Evolutionary conservation across 2,888 invertebrate genomes (phyloP).

Genomic region (Drosophila sordidapex): DNA sequence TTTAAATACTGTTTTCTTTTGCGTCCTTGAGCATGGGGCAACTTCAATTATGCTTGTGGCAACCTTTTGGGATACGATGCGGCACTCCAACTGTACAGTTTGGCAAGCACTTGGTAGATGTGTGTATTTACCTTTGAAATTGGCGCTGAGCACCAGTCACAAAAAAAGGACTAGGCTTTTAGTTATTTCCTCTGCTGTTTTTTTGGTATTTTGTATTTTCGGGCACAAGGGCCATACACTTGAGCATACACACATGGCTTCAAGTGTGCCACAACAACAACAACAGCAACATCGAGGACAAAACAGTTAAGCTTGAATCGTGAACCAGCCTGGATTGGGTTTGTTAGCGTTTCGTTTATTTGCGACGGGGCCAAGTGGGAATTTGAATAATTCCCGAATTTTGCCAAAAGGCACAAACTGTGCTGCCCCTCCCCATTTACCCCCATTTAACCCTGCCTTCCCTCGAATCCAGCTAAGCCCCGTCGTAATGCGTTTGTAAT

Average conservation of each 20-base stretch:
- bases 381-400: conserved; percentile 72
- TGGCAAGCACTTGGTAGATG: conserved; percentile 60
- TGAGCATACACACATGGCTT: conserved; percentile 65
- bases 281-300: conserved; percentile 7
- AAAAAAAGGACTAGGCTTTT: conserved; percentile 62
- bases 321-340: conserved; percentile 23
- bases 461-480: background rate
- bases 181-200: conserved; percentile 30
- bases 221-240: conserved; percentile 68
- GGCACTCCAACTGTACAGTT: conserved; percentile 65
- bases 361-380: conserved; percentile 68
- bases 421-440: background rate
- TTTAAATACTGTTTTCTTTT: conserved; percentile 8
- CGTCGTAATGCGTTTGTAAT: conserved; percentile 66
- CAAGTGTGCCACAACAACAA: conserved; percentile 46
- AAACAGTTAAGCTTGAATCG: background rate
- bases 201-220: conserved; percentile 29
- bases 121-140: conserved; percentile 77
- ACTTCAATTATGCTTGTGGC: conserved; percentile 48
- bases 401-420: conserved; percentile 44
- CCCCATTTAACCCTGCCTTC: background rate
- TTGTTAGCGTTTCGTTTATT: conserved; percentile 51
- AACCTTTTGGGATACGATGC: conserved; percentile 26
- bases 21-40: conserved; percentile 19
- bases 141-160: conserved; percentile 48